phyloP scores from a whole-genome alignment of 2,888 invertebrate species.

The Dermolepida albohirtum region DNA sequence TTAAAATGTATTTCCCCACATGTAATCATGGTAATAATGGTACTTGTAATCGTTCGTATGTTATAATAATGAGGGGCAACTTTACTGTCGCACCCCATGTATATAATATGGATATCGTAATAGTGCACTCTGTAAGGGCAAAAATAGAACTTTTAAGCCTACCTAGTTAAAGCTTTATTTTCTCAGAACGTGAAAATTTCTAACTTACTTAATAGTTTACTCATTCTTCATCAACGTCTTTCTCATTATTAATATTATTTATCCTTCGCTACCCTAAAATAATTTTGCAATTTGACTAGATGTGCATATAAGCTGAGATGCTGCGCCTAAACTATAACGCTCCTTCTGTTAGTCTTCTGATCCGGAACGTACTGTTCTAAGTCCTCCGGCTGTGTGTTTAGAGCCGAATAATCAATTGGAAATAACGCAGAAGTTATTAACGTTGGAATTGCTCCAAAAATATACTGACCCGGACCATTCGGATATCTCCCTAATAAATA shows the following conservation, averaged over 20 bases:
- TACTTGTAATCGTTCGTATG: too few species aligned
- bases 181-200: slow-evolving; percentile 15
- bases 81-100: too few species aligned
- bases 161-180: slow-evolving; percentile 24
- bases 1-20: too few species aligned
- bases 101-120: slow-evolving; percentile 9
- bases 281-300: slow-evolving; percentile 22
- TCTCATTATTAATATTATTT: not conserved
- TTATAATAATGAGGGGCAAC: too few species aligned
- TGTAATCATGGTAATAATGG: too few species aligned
- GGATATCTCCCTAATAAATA: slow-evolving; percentile 80
- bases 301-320: slow-evolving; percentile 29
- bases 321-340: slow-evolving; percentile 73
- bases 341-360: slow-evolving; percentile 76
- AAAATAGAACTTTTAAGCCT: slow-evolving; percentile 21
- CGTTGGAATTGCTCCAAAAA: slow-evolving; percentile 73
- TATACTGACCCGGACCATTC: slow-evolving; percentile 81
- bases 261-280: slow-evolving; percentile 18
- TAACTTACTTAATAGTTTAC: slow-evolving; percentile 6
- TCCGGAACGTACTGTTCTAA: slow-evolving; percentile 78
- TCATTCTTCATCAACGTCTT: not conserved
- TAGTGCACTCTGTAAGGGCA: slow-evolving; percentile 35
- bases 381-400: slow-evolving; percentile 77
- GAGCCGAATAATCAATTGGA: slow-evolving; percentile 81
- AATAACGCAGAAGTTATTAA: slow-evolving; percentile 72